Evolutionary conservation across 2,113 vertebrate genomes (phyloP), one percentile per base, ranked within the genome.

Genomic region (Percopsis transmontana): DNA sequence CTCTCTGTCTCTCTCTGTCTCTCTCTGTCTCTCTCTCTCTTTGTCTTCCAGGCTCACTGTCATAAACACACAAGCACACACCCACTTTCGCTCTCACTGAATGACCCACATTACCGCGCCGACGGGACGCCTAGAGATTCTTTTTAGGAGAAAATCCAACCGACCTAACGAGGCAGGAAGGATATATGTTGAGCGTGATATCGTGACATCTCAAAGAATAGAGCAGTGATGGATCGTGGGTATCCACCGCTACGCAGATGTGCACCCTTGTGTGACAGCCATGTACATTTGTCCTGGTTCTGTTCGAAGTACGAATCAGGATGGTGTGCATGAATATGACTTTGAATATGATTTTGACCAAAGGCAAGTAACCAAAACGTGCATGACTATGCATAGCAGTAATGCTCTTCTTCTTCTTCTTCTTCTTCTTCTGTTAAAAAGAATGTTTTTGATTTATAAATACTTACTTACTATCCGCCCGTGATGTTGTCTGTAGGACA

Each of bases 341-440:
- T n/a, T n/a, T 76, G 69, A 71, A 70, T n/a, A n/a, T 80, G 73
- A 86, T 85, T 76, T 74, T 85, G 71, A 54, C 77, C 84, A 54
- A 9, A 50, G 19, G 16, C 27, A 57, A n/a, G 15, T 10, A 7
- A 10, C 10, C 44, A 62, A 42, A 73, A 82, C 86, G 81, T 83
- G 82, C 69, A 11, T 81, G 62, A 79, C 47, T 71, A 19, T 61
- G 62, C 68, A 23, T 16, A 38, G 33, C 62, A 42, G 57, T 8
- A 12, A 23, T 62, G 58, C 38, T 62, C 23, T 56, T 52, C 62
- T 44, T 63, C 48, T 52, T n/a, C 1, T 62, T 48, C 1, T 40
- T 40, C 5, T 62, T 62, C 42, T 41, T 38, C 40, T 13, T 69
- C 59, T 61, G 18, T 61, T 52, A 62, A 53, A 15, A 33, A 33